Evolutionary conservation across 2,797 vertebrate genomes (phyloP).

Genomic region (Amblyraja radiata): DNA sequence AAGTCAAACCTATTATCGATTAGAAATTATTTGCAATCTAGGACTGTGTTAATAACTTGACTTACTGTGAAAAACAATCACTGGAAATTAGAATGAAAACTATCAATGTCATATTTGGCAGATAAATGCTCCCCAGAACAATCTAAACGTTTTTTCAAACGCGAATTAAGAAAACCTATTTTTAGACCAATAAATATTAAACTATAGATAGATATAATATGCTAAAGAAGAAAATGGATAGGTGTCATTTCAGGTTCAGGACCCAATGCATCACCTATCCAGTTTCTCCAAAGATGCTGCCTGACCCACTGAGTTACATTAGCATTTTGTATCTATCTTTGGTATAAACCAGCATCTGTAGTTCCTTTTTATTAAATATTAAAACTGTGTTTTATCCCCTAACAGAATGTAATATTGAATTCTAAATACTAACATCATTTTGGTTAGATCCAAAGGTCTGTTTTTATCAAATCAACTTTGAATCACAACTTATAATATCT

Average conservation of each 20-base stretch:
- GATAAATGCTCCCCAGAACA: not conserved
- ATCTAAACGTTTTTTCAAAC: not conserved
- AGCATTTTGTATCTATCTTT: no score
- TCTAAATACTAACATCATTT: not conserved
- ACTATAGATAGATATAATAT: no score
- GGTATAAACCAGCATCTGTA: no score
- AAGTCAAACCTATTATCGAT: not conserved
- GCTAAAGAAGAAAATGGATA: no score
- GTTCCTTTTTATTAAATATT: no score
- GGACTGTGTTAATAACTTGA: not conserved
- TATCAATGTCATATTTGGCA: not conserved
- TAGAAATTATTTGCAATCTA: not conserved
- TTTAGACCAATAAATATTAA: not conserved
- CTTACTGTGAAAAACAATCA: not conserved
- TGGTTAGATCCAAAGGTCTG: not conserved
- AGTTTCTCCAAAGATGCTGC: no score
- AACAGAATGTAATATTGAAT: not conserved
- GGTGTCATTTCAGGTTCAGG: no score
- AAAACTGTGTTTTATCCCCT: not conserved
- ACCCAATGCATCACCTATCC: no score
- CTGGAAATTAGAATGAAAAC: not conserved
- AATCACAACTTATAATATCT: not conserved
- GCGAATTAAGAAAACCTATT: not conserved
- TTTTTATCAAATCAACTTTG: not conserved
- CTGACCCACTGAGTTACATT: no score